These are phyloP conservation scores for Urocynchramus pylzowi DNA, from an alignment of 2,113 vertebrate species.

Conservation along the genomic window DNA sequence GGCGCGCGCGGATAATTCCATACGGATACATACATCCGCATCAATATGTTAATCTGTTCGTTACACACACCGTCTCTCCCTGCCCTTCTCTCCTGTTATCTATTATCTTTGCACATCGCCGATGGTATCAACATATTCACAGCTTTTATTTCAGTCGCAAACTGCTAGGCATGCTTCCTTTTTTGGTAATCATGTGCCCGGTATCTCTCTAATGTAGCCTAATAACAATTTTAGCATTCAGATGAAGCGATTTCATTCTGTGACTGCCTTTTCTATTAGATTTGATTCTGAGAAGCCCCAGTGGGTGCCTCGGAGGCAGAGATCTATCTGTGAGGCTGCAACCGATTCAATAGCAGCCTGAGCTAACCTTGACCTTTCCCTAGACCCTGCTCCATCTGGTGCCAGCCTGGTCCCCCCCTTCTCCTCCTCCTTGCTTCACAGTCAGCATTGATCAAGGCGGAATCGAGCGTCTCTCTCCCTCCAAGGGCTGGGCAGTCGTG, in stretches of 20 bases:
- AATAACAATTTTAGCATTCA: constrained; percentile 92
- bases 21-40: background rate
- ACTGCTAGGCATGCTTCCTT: constrained; percentile 77
- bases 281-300: constrained; percentile 87
- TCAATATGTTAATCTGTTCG: constrained; percentile 62
- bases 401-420: constrained; percentile 74
- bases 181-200: constrained; percentile 78
- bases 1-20: background rate
- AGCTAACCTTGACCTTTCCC: constrained; percentile 90
- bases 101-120: constrained; percentile 63
- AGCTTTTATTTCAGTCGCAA: constrained; percentile 78
- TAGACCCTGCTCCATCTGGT: constrained; percentile 90
- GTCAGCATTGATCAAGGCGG: constrained; percentile 87
- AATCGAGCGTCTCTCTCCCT: constrained; percentile 75
- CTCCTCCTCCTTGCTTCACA: constrained; percentile 73
- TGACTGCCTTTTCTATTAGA: constrained; percentile 87
- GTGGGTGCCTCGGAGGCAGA: constrained; percentile 88
- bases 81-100: constrained; percentile 42
- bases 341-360: constrained; percentile 86
- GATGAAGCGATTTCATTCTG: constrained; percentile 87
- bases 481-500: constrained; percentile 73
- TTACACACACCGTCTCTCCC: background rate
- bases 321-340: constrained; percentile 86
- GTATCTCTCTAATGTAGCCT: constrained; percentile 83
- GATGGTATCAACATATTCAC: constrained; percentile 75